These are phyloP conservation scores for Nannospalax galili DNA, from an alignment of 2,113 vertebrate species.

Conservation along the genomic window DNA sequence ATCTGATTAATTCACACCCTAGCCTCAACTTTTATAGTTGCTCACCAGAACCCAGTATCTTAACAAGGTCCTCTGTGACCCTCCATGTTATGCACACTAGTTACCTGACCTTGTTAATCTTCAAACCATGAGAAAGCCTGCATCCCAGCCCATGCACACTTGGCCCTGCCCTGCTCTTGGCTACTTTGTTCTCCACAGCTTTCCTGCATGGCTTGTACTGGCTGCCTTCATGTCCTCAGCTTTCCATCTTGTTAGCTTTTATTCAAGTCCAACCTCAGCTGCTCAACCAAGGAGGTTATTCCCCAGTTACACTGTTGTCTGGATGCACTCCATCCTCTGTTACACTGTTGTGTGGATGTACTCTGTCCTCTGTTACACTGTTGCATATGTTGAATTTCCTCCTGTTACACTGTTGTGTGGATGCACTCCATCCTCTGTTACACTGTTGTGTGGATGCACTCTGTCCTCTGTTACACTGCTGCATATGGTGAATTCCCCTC, in stretches of 20 bases:
- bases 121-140: background rate
- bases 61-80: background rate
- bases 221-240: background rate
- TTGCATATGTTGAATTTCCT: no score
- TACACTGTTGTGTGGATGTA: background rate
- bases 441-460: background rate
- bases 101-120: background rate
- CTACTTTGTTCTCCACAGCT: background rate
- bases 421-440: no score
- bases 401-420: no score
- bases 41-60: background rate
- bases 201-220: background rate
- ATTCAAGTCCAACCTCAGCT: background rate
- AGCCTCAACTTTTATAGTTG: background rate
- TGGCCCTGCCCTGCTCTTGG: background rate
- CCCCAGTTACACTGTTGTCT: no score
- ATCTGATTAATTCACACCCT: conserved; percentile 28
- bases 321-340: no score
- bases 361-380: background rate
- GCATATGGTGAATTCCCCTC: no score
- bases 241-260: background rate
- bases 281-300: background rate
- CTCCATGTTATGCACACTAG: background rate
- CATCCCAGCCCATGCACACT: background rate
- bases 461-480: no score